A percentile compares a stretch with the other conserved stretches of the same genome.
Evolutionary conservation across 2,113 vertebrate species (phyloP).

Genomic region (Pseudois nayaur): DNA sequence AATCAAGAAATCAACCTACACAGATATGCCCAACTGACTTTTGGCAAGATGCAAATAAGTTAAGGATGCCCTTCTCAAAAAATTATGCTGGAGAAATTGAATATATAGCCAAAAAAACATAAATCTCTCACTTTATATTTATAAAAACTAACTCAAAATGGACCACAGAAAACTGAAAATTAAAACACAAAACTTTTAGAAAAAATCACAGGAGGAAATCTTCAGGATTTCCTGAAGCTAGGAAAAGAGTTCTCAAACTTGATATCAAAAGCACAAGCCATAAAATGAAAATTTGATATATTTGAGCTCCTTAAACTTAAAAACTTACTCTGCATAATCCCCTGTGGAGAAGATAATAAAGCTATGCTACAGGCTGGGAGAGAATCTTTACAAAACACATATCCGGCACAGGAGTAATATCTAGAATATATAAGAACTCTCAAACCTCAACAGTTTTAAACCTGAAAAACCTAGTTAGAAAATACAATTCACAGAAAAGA

Average conservation of each 20-base stretch:
- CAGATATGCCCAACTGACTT: neutral
- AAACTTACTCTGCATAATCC: neutral
- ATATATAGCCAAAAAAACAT: neutral
- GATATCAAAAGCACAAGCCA: neutral
- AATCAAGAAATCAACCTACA: neutral
- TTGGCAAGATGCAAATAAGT: neutral
- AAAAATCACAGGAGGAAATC: neutral
- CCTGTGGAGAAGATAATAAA: neutral
- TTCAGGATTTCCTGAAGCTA: neutral
- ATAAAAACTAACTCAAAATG: neutral
- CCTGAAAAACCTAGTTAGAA: neutral
- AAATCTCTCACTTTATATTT: neutral
- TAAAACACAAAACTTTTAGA: neutral
- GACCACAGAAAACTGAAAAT: neutral
- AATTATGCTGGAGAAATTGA: neutral
- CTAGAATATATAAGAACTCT: neutral
- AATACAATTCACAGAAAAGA: neutral
- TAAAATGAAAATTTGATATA: neutral
- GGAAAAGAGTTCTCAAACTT: neutral
- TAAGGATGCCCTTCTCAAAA: neutral
- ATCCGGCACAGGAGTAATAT: neutral
- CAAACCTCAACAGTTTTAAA: neutral
- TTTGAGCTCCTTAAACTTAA: neutral
- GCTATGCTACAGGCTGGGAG: neutral
- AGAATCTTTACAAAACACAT: neutral